Base-by-base conservation (phyloP, 2,888 invertebrate genomes). In the Seira ritae region DNA sequence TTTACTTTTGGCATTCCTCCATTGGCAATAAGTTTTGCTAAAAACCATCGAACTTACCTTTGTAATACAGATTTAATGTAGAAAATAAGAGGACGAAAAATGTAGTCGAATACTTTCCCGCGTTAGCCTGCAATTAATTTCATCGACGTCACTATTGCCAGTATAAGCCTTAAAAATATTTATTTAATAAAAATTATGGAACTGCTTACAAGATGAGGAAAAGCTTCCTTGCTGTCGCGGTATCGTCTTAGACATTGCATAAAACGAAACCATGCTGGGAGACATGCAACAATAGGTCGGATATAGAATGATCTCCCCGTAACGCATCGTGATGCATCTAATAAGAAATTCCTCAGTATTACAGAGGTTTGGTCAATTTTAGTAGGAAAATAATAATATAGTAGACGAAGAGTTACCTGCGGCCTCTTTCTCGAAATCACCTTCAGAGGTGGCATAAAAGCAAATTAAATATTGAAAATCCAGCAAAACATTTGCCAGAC, bases 241-340 rank as follows among this genome's bases (percentile, higher is more conserved):
- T 98, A 99, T 85, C 99, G 95, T 0, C 99, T 93, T 76, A 99
- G 91, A 89, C 99, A 99, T 91, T 99, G 99, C 97, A 92, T 86
- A 55, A 99, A 99, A 37, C 99, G 95, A 87, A 97, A 97, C 97
- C 98, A 98, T 0, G 99, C 98, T 0, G 99, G 99, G 22, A 99
- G 92, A 89, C 97, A 95, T 89, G 96, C 95, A 46, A 99, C 96
- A 10, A 98, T 91, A 0, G 97, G 95, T 2, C 98, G 93, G 37
- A 96, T 93, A 70, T 96, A 93, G 87, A 95, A 93, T 87, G 94
- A 94, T 90, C 94, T 95, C 84, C 94, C 93, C 89, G 94, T 93
- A 87, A 94, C 93, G 87, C 94, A 94, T 88, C 95, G 94, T 80
- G 93, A 93, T 0, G 93, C 92, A 89, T 94, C 93, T 90, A 88